Base-by-base conservation (phyloP, 2,888 invertebrate species). In the Gymnoscelis rufifasciata region DNA sequence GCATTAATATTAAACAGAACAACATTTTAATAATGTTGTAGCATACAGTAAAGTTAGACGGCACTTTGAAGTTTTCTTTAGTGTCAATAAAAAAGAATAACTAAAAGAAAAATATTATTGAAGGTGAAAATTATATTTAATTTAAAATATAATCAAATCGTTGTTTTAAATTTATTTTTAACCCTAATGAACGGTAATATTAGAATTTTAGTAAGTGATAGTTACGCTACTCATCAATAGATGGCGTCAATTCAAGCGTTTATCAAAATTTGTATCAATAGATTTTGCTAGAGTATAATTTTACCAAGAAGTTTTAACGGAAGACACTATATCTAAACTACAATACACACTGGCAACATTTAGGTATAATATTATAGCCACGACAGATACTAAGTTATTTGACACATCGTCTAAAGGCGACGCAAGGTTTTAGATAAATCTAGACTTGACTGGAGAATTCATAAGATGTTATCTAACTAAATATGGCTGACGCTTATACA, bases 181-280 rank as follows among this genome's bases (percentile, higher is more conserved):
- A 10, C 2, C n/a, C n/a, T n/a, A n/a, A n/a, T n/a, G n/a, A n/a
- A n/a, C n/a, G n/a, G n/a, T 6, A 26, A 26, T 26, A 8, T 26
- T 6, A 6, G 2, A 26, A 7, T 26, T 26, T 30, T 23, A 37
- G 24, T 37, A 24, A 37, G 8, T 37, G 35, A 33, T 59, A 60
- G 43, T 60, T 54, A 46, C 41, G 56, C 60, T 64, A 64, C 56
- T 64, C 64, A 57, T 62, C 62, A 56, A 58, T 59, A 66, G 64
- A 66, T 69, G 65, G 65, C 66, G 57, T 38, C 12, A 55, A 54
- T 66, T 49, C 48, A 56, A 54, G 51, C 54, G 38, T 39, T 52
- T 58, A 54, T 54, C 35, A 54, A 58, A 57, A 58, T 38, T 52
- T n/a, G 40, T 35, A 49, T 45, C 41, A 49, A 49, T 49, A 49